Evolutionary conservation across 2,888 invertebrate genomes (phyloP), one percentile per base, ranked within the genome.

Genomic region (Hirudinaria manillensis): DNA sequence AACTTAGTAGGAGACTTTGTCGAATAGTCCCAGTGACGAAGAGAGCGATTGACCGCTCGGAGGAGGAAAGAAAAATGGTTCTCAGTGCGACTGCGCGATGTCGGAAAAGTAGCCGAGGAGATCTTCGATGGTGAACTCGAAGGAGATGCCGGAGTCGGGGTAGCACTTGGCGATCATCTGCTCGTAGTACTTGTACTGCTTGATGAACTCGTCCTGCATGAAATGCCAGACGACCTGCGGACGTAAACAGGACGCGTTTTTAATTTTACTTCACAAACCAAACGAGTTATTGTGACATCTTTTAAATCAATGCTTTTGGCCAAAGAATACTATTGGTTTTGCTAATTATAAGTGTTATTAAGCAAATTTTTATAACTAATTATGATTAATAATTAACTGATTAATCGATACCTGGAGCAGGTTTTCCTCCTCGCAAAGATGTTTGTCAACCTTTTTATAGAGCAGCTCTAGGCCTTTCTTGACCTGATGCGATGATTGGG

Each of bases 191-290:
- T 93, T 93, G 86, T 97, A 94, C 86, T 98, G 98, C 81, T 92
- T 91, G 81, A 99, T 92, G 87, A 99, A 98, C 88, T 98, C 97
- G 85, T 97, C 94, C 88, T 98, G 97, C 97, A 99, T 97, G 81
- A 95, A 93, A 84, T 94, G 90, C 99, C 99, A 99, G 76, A 99
- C 98, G 72, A 99, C 98, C 90, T 93, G 87, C 10, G 7, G 16
- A 51, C 7, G 7, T 1, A 68, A 61, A 6, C 10, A 68, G 4
- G 16, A 36, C 6, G 32, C 10, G 19, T 45, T 32, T 65, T 27
- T 6, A 1, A 45, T 16, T 45, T 45, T 45, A 70, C 34, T 45
- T n/a, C n/a, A n/a, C 6, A 27, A 4, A 34, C 19, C 45, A 27
- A 16, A 7, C 4, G 36, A 38, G 29, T 0, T 24, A 71, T 1